Conservation (phyloP, 2,888 invertebrate genomes). For the Seladonia tumulorum region DNA sequence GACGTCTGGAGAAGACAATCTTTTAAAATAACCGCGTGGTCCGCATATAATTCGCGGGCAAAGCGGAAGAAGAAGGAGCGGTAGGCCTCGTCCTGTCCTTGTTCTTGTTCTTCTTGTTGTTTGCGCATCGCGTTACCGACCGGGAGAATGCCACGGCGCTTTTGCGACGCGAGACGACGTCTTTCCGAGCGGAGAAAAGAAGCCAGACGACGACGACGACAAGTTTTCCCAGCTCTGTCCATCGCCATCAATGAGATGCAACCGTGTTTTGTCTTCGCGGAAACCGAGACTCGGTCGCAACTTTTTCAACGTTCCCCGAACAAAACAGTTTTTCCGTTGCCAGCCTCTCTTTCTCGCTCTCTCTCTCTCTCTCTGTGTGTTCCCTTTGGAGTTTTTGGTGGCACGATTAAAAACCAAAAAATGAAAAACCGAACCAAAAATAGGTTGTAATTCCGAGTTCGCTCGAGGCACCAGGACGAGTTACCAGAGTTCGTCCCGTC, state of each 20-base stretch:
- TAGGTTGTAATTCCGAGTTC: not conserved
- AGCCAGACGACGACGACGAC: slow-evolving; percentile 36
- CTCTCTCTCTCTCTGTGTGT: too few relatives aligned
- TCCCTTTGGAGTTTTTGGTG: not conserved
- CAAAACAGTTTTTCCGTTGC: not conserved
- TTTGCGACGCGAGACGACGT: slow-evolving; percentile 24
- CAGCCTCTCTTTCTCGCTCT: not conserved
- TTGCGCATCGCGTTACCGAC: slow-evolving; percentile 47
- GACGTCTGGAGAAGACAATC: slow-evolving; percentile 71
- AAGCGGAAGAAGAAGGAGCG: slow-evolving; percentile 43
- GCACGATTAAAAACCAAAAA: slow-evolving; percentile 17
- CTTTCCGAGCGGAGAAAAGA: slow-evolving; percentile 46
- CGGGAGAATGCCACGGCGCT: slow-evolving; percentile 53
- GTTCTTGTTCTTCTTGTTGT: not conserved
- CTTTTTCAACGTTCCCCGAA: slow-evolving; percentile 2
- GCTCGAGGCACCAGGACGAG: not conserved
- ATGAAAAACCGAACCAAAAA: slow-evolving; percentile 1
- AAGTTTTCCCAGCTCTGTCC: slow-evolving; percentile 32
- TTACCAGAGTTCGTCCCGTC: not conserved
- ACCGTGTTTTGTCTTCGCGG: slow-evolving; percentile 14
- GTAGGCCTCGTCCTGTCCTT: not conserved
- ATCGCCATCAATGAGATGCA: slow-evolving; percentile 38
- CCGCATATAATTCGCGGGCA: slow-evolving; percentile 66
- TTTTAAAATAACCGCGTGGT: slow-evolving; percentile 73
- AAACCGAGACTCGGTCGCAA: slow-evolving; percentile 14